Evolutionary conservation across 2,797 vertebrate genomes (phyloP), one percentile per base, ranked within the genome.

Genomic region (Limosa lapponica): DNA sequence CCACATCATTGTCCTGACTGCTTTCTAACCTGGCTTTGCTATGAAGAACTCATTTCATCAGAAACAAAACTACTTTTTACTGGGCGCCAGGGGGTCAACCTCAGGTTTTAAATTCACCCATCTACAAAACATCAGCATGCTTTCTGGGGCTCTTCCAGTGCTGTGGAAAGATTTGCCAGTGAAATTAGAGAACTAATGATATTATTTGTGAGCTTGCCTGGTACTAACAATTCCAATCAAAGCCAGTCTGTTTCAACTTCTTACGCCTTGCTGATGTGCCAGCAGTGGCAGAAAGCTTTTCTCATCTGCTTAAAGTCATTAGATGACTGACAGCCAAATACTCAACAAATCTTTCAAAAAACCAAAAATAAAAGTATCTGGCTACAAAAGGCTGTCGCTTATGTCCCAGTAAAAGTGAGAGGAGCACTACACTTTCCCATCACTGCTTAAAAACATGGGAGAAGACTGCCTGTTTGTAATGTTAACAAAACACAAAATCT

Each of bases 131-230:
- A 80, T 25, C 5, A 8, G 16, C 59, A 46, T 49, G 72, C 61
- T 91, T 95, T 88, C 65, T 82, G 67, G 23, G 81, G 32, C 52
- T 75, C 20, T 95, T 95, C 87, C 95, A 93, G 51, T 20, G 72
- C 73, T 77, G 30, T 62, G 36, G 66, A 82, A 89, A 82, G 71
- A 95, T 89, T 61, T 94, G 77, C 72, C 93, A 96, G 91, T 64
- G 55, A 87, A 94, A 86, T 46, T 36, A 92, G 86, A 96, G 85
- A 73, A 87, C 82, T 80, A 92, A 95, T 70, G 92, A 95, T 77
- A 71, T 37, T 59, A 77, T 92, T 66, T 90, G 48, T 32, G 74
- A 75, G 43, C 59, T 90, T 93, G 62, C 87, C 90, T 91, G 77
- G 85, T 92, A 72, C 65, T 41, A 93, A 70, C 36, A 72, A 70